phyloP scores from a whole-genome alignment of 2,888 invertebrate species.

The Oscheius onirici region DNA sequence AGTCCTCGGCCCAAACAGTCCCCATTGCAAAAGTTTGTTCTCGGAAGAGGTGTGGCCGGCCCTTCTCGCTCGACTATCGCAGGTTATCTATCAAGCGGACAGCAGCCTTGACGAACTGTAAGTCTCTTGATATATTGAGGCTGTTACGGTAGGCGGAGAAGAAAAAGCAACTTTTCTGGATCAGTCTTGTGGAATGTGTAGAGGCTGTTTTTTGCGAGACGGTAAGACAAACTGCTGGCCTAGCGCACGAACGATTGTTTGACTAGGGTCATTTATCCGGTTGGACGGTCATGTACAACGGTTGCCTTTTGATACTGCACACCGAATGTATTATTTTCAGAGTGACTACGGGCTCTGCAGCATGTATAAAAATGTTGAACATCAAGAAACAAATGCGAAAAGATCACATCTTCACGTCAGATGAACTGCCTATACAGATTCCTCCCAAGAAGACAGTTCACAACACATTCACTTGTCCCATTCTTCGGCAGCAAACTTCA shows the following conservation, averaged over 20 bases:
- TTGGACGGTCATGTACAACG: constrained; percentile 16
- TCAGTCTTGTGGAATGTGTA: constrained; percentile 6
- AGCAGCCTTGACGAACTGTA: constrained; percentile 50
- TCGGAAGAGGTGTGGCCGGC: constrained; percentile 30
- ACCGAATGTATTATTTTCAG: neutral
- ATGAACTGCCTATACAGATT: constrained; percentile 86
- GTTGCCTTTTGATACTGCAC: neutral
- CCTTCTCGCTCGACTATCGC: constrained; percentile 48
- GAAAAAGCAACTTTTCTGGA: constrained; percentile 10
- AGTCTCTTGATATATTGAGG: constrained; percentile 28
- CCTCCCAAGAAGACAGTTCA: constrained; percentile 86
- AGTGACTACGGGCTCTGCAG: neutral
- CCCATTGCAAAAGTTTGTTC: constrained; percentile 36
- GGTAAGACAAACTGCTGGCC: constrained; percentile 26
- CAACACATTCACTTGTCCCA: constrained; percentile 98
- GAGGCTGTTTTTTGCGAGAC: constrained; percentile 20
- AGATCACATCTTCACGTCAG: constrained; percentile 89
- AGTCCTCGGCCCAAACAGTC: constrained; percentile 29
- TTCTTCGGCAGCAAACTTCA: constrained; percentile 92
- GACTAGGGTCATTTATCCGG: constrained; percentile 23
- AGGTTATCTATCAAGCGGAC: constrained; percentile 43
- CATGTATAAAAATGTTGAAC: constrained; percentile 14
- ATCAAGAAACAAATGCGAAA: constrained; percentile 76
- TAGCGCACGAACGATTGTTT: constrained; percentile 27
- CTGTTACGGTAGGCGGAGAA: constrained; percentile 11